A percentile compares a stretch with the other conserved stretches of the same genome.
Evolutionary conservation across 1,140 invertebrate species (phyloP).

Genomic region (Drosophila mojavensis): DNA sequence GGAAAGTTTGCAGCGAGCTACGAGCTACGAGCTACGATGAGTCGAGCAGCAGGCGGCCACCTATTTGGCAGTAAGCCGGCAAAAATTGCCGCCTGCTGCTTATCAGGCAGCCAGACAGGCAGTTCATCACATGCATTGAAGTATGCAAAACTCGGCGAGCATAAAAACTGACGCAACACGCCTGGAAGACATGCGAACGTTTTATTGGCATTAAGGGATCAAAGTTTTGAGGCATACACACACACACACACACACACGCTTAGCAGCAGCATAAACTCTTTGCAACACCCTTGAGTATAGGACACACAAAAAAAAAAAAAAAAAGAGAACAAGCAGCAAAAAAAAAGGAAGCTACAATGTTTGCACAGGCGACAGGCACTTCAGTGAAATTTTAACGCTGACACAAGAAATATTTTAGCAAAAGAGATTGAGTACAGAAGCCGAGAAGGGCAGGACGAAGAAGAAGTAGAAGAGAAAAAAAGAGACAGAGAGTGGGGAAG

Average conservation of each 20-base stretch:
- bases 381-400: constrained; percentile 75
- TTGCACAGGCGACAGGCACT: constrained; percentile 75
- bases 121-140: constrained; percentile 76
- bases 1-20: constrained; percentile 14
- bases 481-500: constrained; percentile 2
- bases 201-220: constrained; percentile 82
- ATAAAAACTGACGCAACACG: constrained; percentile 78
- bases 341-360: constrained; percentile 47
- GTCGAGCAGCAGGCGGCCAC: background rate
- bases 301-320: background rate
- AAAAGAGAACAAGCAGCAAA: background rate
- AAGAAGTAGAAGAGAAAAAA: no score
- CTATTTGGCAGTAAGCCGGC: constrained; percentile 49
- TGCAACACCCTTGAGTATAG: constrained; percentile 73
- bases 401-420: constrained; percentile 79
- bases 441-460: background rate
- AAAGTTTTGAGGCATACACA: constrained; percentile 56
- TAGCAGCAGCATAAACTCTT: constrained; percentile 57
- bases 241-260: constrained; percentile 4
- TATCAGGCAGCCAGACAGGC: constrained; percentile 52
- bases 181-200: constrained; percentile 77
- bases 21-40: no score
- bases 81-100: constrained; percentile 61
- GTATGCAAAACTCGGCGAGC: constrained; percentile 55
- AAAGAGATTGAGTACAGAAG: constrained; percentile 37